A percentile compares a stretch with the other conserved stretches of the same genome.
phyloP scores from a whole-genome alignment of 2,113 vertebrate species.

The Chaetodon auriga region DNA sequence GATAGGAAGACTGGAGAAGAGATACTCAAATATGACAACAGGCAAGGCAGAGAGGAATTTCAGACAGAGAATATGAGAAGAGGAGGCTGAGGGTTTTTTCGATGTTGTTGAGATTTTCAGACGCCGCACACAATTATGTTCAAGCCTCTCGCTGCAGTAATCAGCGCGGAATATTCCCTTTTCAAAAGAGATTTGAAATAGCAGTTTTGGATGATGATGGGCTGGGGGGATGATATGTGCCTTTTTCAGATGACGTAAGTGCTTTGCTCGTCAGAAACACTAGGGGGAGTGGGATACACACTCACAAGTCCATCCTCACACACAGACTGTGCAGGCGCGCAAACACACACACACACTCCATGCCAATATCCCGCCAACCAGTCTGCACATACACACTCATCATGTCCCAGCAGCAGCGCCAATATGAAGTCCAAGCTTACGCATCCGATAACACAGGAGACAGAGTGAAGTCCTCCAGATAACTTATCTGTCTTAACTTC shows the following conservation, averaged over 20 bases:
- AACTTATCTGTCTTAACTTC: slow-evolving; percentile 73
- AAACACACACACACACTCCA: slow-evolving; percentile 15
- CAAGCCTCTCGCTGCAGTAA: slow-evolving; percentile 34
- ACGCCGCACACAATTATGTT: slow-evolving; percentile 36
- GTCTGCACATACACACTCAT: slow-evolving; percentile 58
- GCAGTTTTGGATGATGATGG: slow-evolving; percentile 52
- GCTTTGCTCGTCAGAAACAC: slow-evolving; percentile 71
- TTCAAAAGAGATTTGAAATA: slow-evolving; percentile 56
- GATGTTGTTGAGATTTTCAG: slow-evolving; percentile 33
- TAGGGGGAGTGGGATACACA: slow-evolving; percentile 80
- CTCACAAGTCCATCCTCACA: slow-evolving; percentile 58
- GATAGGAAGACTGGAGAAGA: slow-evolving; percentile 55
- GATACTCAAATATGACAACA: slow-evolving; percentile 65
- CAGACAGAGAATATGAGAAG: slow-evolving; percentile 24
- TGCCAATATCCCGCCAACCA: slow-evolving; percentile 59
- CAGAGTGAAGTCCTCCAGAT: slow-evolving; percentile 76
- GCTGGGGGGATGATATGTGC: slow-evolving; percentile 38
- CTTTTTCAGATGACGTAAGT: slow-evolving; percentile 77
- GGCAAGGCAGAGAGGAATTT: slow-evolving; percentile 26
- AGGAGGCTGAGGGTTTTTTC: slow-evolving; percentile 40
- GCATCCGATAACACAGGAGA: slow-evolving; percentile 69
- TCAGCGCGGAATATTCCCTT: slow-evolving; percentile 53
- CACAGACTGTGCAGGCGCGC: slow-evolving; percentile 46
- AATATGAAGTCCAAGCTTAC: slow-evolving; percentile 76
- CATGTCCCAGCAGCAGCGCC: slow-evolving; percentile 65